Evolutionary conservation across 2,113 vertebrate species (phyloP).

Genomic region (Notothenia coriiceps): DNA sequence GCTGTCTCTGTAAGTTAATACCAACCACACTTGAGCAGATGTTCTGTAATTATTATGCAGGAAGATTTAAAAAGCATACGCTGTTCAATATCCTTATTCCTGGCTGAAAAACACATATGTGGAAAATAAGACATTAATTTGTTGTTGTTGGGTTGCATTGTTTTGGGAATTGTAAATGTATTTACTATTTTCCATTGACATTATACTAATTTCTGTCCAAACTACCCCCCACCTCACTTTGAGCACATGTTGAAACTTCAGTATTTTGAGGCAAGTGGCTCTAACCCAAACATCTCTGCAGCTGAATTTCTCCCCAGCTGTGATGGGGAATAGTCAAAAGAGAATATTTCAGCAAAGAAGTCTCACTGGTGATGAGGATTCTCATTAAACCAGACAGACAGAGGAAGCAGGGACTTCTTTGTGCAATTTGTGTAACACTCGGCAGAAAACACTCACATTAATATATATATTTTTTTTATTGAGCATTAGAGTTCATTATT

Average conservation of each 20-base stretch:
- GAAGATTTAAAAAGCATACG: not conserved
- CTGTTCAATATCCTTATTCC: not conserved
- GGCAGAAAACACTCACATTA: not conserved
- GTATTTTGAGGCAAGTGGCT: not conserved
- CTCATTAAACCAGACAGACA: conserved; percentile 18
- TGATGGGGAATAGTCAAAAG: not conserved
- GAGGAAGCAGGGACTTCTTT: not conserved
- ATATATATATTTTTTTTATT: not conserved
- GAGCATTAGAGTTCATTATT: not conserved
- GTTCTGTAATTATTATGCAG: not conserved
- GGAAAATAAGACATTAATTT: not conserved
- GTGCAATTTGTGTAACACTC: not conserved
- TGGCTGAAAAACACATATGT: not conserved
- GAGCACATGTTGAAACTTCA: conserved; percentile 3
- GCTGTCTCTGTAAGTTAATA: not conserved
- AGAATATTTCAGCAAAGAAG: conserved; percentile 19
- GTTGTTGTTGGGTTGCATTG: not conserved
- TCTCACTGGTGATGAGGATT: not conserved
- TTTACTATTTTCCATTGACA: not conserved
- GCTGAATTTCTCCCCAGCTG: conserved; percentile 2
- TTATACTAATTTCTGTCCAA: not conserved
- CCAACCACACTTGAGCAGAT: not conserved
- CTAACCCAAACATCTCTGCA: conserved; percentile 19
- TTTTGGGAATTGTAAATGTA: not conserved
- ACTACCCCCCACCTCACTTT: not conserved